Conservation (phyloP, 2,797 vertebrate species). For the Artibeus lituratus region DNA sequence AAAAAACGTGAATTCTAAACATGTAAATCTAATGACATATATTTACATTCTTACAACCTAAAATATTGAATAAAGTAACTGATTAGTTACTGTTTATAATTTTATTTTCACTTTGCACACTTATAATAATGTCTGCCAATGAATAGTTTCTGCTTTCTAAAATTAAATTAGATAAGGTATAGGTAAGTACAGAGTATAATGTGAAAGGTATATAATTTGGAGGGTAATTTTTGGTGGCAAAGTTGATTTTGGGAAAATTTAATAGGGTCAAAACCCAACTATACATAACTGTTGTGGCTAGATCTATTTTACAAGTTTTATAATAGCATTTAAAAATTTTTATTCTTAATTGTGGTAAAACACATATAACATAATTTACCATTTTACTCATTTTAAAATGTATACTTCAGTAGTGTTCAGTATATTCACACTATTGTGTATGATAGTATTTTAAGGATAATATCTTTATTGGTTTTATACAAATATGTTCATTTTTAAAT, state of each 20-base stretch:
- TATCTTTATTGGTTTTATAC: neutral
- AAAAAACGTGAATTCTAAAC: neutral
- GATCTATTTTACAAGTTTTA: constrained; percentile 5
- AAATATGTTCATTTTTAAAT: neutral
- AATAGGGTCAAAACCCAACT: neutral
- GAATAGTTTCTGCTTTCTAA: constrained; percentile 21
- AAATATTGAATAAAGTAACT: neutral
- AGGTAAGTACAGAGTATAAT: constrained; percentile 5
- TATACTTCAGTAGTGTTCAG: neutral
- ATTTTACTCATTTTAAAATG: neutral
- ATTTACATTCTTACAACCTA: neutral
- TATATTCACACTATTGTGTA: neutral
- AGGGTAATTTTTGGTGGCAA: neutral
- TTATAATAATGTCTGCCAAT: neutral
- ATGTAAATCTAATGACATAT: constrained; percentile 1
- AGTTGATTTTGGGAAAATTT: neutral
- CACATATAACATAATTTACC: neutral
- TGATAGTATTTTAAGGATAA: neutral
- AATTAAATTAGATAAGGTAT: constrained; percentile 6
- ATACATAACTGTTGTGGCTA: neutral
- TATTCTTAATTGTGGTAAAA: neutral
- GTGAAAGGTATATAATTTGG: constrained; percentile 24
- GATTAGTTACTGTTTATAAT: neutral
- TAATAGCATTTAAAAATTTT: neutral
- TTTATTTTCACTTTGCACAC: neutral